Conservation (phyloP, 2,113 vertebrate genomes). For the Triplophysa rosa region DNA sequence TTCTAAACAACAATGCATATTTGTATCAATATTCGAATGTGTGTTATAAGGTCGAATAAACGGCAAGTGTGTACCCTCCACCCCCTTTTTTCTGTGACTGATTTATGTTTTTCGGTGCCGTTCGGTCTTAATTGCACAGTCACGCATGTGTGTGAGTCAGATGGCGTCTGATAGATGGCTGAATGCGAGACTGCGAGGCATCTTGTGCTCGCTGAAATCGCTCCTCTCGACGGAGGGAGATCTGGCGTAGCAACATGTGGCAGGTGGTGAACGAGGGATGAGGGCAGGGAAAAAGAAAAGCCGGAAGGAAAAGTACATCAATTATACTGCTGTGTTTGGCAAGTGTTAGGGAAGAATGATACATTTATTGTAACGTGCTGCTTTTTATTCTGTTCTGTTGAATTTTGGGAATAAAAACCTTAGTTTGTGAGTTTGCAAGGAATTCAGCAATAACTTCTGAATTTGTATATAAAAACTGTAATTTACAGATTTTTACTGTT, state of each 20-base stretch:
- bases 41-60: conserved; percentile 62
- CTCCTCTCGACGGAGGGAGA: conserved; percentile 51
- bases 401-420: too few relatives aligned
- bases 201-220: conserved; percentile 43
- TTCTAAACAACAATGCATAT: conserved; percentile 50
- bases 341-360: too few relatives aligned
- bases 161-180: conserved; percentile 63
- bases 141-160: conserved; percentile 64
- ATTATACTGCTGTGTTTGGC: conserved; percentile 64
- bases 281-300: conserved; percentile 43
- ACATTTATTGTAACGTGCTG: too few relatives aligned
- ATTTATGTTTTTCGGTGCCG: conserved; percentile 59
- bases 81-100: conserved; percentile 52
- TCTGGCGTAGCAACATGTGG: conserved; percentile 69
- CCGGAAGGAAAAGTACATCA: conserved; percentile 50
- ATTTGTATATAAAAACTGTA: too few relatives aligned
- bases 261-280: conserved; percentile 61
- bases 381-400: too few relatives aligned
- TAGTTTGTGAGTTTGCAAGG: too few relatives aligned
- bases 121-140: conserved; percentile 64
- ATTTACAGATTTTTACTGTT: too few relatives aligned
- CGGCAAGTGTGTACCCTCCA: conserved; percentile 24
- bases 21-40: conserved; percentile 64
- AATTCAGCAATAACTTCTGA: too few relatives aligned
- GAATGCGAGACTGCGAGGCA: conserved; percentile 48